These are phyloP conservation scores for Chelon labrosus DNA, from an alignment of 2,797 vertebrate genomes.

Conservation along the genomic window DNA sequence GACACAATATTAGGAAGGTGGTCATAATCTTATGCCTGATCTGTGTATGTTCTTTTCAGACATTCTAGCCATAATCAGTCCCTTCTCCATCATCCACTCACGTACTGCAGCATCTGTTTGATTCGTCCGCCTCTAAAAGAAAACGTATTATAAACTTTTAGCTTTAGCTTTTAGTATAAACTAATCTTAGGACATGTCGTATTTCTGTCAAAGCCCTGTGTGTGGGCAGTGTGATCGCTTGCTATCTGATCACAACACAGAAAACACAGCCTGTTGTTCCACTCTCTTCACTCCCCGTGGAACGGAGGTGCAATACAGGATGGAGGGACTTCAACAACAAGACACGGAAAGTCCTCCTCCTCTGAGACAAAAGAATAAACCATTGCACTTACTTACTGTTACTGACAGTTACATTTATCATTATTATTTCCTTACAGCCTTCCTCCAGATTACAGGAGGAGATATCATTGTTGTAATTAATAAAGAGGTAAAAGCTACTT, in stretches of 20 bases:
- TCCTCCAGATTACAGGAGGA: too few species aligned
- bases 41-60: too few species aligned
- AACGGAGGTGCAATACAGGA: neutral
- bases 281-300: constrained; percentile 4
- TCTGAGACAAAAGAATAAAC: neutral
- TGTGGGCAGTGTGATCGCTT: constrained; percentile 32
- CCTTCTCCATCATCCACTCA: neutral
- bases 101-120: neutral
- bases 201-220: constrained; percentile 24
- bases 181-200: constrained; percentile 22
- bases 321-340: neutral
- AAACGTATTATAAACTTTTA: neutral
- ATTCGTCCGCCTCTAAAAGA: neutral
- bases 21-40: too few species aligned
- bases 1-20: too few species aligned
- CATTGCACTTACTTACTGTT: too few species aligned
- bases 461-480: too few species aligned
- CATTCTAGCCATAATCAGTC: too few species aligned
- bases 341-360: neutral
- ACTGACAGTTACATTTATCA: too few species aligned
- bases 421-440: too few species aligned
- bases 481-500: too few species aligned
- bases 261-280: constrained; percentile 20
- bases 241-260: constrained; percentile 22
- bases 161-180: neutral